These are phyloP conservation scores for Ifrita kowaldi DNA, from an alignment of 2,113 vertebrate species.

Conservation along the genomic window DNA sequence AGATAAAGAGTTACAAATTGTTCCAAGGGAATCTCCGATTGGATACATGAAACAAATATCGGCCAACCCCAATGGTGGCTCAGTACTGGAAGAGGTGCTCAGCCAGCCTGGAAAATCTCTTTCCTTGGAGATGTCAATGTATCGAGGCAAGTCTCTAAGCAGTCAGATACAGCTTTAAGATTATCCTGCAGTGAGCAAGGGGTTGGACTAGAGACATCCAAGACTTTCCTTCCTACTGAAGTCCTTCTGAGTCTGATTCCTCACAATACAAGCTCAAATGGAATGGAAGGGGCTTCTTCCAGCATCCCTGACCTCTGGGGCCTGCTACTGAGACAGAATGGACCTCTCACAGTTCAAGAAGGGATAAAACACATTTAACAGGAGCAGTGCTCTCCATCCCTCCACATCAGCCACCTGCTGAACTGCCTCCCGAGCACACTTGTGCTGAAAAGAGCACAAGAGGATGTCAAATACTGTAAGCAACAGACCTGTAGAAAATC, in stretches of 20 bases:
- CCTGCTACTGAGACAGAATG: not conserved
- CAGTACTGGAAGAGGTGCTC: not conserved
- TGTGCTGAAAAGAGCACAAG: not conserved
- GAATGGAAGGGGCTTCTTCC: not conserved
- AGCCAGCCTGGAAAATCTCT: not conserved
- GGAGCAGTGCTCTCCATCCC: not conserved
- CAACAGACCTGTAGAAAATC: not conserved
- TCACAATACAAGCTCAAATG: not conserved
- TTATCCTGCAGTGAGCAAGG: not conserved
- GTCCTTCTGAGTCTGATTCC: not conserved
- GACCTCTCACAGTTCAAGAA: not conserved
- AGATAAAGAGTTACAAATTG: not conserved
- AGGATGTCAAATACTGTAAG: not conserved
- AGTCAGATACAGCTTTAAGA: not conserved
- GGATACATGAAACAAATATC: accelerated
- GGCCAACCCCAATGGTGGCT: accelerated
- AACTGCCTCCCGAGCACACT: not conserved
- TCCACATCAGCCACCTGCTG: not conserved
- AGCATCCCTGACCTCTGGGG: not conserved
- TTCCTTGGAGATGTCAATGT: not conserved
- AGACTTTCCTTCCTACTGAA: not conserved
- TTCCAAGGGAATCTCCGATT: not conserved
- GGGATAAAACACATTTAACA: not conserved
- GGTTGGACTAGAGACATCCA: not conserved
- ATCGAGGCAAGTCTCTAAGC: not conserved